Conservation (phyloP, 2,797 vertebrate genomes). For the Melanotaenia parkinsoni region DNA sequence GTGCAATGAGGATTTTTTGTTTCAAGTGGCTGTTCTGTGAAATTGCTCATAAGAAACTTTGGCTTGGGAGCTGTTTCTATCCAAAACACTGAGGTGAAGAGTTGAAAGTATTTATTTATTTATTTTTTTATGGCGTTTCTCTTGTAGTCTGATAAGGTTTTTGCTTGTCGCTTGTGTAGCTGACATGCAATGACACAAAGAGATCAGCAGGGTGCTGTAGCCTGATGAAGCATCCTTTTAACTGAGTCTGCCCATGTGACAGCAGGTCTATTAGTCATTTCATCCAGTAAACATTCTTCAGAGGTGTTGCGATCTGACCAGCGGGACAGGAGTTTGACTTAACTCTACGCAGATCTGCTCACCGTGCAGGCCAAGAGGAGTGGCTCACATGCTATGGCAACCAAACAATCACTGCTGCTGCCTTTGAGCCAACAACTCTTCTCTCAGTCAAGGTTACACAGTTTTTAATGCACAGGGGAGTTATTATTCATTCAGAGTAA, state of each 20-base stretch:
- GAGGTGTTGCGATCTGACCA: not conserved
- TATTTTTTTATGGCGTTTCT: conserved; percentile 19
- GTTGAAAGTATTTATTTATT: conserved; percentile 31
- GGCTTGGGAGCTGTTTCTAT: conserved; percentile 27
- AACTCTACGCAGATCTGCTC: not conserved
- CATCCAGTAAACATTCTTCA: not conserved
- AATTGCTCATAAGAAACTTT: conserved; percentile 48
- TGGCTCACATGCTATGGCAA: conserved; percentile 26
- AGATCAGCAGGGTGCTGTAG: not conserved
- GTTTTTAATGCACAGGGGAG: conserved; percentile 47
- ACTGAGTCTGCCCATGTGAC: not conserved
- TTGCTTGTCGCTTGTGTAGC: conserved; percentile 19
- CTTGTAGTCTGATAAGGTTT: conserved; percentile 7
- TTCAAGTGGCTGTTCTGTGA: conserved; percentile 61
- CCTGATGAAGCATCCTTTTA: not conserved
- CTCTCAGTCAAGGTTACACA: conserved; percentile 40
- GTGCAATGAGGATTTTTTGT: conserved; percentile 51
- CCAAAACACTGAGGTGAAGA: conserved; percentile 35
- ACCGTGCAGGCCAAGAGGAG: conserved; percentile 32
- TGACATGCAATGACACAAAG: conserved; percentile 1
- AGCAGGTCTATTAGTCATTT: not conserved
- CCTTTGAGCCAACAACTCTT: conserved; percentile 43
- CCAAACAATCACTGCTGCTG: conserved; percentile 40
- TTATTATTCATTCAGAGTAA: conserved; percentile 61
- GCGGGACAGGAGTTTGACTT: conserved; percentile 4